A percentile compares a stretch with the other conserved stretches of the same genome.
Conservation (phyloP, 2,113 vertebrate species). For the Cinclus mexicanus region DNA sequence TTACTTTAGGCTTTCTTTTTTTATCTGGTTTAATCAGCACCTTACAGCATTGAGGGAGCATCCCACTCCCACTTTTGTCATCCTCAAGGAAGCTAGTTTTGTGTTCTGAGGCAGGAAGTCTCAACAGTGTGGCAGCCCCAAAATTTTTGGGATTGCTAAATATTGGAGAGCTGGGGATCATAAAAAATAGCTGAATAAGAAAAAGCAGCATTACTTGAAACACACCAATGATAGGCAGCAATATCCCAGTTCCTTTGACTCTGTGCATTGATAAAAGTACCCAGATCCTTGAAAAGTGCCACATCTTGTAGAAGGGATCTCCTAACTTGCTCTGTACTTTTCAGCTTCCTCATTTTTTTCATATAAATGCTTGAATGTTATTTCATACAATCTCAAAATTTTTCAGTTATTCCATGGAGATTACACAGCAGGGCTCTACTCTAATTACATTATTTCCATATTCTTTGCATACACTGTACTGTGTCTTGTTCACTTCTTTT, state of each 20-base stretch:
- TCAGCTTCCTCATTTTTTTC: background rate
- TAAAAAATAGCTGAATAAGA: background rate
- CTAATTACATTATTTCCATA: background rate
- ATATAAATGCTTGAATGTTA: background rate
- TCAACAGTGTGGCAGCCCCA: background rate
- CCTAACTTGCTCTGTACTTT: background rate
- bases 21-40: background rate
- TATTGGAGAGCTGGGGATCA: background rate
- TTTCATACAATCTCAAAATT: background rate
- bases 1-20: background rate
- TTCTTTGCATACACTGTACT: background rate
- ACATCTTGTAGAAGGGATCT: background rate
- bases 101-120: background rate
- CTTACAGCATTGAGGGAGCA: background rate
- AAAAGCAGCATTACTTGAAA: background rate
- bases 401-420: accelerated
- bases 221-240: background rate
- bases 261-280: background rate
- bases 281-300: background rate
- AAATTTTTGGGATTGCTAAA: background rate
- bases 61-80: background rate
- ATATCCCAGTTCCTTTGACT: background rate
- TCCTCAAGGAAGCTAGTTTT: background rate
- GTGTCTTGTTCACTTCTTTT: background rate
- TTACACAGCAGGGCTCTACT: background rate